phyloP scores from a whole-genome alignment of 2,888 invertebrate species.

The Clivina fossor region DNA sequence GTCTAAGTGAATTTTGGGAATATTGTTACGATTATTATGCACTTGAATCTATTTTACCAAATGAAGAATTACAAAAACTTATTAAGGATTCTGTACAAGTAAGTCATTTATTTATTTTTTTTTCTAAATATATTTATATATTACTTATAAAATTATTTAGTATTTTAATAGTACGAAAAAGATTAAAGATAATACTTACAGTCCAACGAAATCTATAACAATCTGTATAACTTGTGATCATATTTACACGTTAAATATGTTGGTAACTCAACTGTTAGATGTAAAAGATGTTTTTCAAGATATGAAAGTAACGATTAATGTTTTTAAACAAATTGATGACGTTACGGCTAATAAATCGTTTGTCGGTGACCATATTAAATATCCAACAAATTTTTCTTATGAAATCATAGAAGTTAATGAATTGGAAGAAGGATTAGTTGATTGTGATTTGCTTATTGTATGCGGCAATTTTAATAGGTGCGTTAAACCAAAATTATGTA shows the following conservation, averaged over 20 bases:
- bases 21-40: slow-evolving; percentile 64
- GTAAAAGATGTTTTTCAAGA: slow-evolving; percentile 3
- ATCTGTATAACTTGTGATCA: slow-evolving; percentile 8
- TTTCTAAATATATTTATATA: neutral
- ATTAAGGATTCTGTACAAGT: slow-evolving; percentile 45
- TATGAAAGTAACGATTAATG: neutral
- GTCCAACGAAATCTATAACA: neutral
- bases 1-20: slow-evolving; percentile 62
- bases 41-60: slow-evolving; percentile 47
- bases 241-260: neutral
- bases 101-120: slow-evolving; percentile 8
- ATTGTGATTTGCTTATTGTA: slow-evolving; percentile 58
- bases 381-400: too few relatives aligned
- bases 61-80: slow-evolving; percentile 45
- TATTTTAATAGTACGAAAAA: slow-evolving; percentile 2
- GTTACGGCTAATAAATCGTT: too few relatives aligned
- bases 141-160: neutral
- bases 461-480: slow-evolving; percentile 53
- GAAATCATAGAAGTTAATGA: too few relatives aligned
- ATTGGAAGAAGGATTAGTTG: slow-evolving; percentile 54
- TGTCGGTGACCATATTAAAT: too few relatives aligned
- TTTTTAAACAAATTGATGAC: slow-evolving; percentile 1
- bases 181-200: neutral
- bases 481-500: neutral
- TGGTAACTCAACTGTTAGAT: neutral